These are phyloP conservation scores for Noturus placidus DNA, from an alignment of 2,113 vertebrate genomes.

Conservation along the genomic window DNA sequence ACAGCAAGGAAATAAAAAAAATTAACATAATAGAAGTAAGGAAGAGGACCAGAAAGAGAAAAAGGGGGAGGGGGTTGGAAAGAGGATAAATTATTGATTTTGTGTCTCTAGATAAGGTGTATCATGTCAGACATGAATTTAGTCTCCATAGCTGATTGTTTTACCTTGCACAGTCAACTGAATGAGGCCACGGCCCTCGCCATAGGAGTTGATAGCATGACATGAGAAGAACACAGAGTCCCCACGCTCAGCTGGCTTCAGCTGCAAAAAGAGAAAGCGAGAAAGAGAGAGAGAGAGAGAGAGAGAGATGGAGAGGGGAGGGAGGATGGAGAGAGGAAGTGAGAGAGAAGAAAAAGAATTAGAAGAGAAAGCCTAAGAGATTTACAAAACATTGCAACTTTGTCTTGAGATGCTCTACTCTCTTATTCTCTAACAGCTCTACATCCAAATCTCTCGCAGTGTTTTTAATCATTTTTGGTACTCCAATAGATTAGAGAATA, in stretches of 20 bases:
- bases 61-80: background rate
- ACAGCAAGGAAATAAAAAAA: conserved; percentile 23
- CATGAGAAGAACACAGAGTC: conserved; percentile 99
- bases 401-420: background rate
- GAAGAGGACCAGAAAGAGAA: background rate
- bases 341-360: background rate
- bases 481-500: background rate
- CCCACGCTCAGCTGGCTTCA: conserved; percentile 93
- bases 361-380: background rate
- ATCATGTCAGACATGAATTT: conserved; percentile 39
- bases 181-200: conserved; percentile 95
- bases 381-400: background rate
- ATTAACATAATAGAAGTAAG: conserved; percentile 1
- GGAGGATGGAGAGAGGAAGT: background rate
- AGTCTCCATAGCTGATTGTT: conserved; percentile 36
- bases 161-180: conserved; percentile 97
- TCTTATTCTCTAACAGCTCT: background rate
- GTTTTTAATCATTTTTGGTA: background rate
- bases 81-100: conserved; percentile 46
- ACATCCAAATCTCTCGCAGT: background rate
- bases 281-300: conserved; percentile 29
- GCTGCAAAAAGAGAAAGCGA: conserved; percentile 65
- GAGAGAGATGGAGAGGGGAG: background rate
- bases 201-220: conserved; percentile 97
- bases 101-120: conserved; percentile 43